A percentile compares a stretch with the other conserved stretches of the same genome.
These are phyloP conservation scores for Allacma fusca DNA, from an alignment of 2,888 invertebrate species.

Conservation along the genomic window DNA sequence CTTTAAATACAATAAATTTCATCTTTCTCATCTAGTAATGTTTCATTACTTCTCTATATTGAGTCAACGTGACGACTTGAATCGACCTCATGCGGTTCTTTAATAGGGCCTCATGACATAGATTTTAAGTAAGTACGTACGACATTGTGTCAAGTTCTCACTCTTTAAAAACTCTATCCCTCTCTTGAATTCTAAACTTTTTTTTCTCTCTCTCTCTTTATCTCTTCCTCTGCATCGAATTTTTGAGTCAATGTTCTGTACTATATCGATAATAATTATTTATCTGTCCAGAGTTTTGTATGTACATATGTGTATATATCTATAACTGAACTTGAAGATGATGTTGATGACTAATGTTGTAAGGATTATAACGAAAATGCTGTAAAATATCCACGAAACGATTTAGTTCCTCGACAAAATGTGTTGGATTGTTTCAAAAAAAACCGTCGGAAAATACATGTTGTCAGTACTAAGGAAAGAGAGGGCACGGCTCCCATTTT, in stretches of 20 bases:
- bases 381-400: not conserved
- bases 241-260: constrained; percentile 17
- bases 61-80: too few species aligned
- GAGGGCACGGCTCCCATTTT: constrained; percentile 35
- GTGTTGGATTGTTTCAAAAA: too few species aligned
- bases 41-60: too few species aligned
- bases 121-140: too few species aligned
- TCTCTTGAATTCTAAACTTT: not conserved
- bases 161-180: not conserved
- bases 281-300: constrained; percentile 28
- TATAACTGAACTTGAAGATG: constrained; percentile 18
- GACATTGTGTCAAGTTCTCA: too few species aligned
- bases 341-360: constrained; percentile 28
- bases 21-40: too few species aligned
- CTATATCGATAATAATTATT: constrained; percentile 25
- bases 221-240: not conserved
- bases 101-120: not conserved
- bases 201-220: not conserved
- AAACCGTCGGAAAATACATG: not conserved
- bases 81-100: too few species aligned
- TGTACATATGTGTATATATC: constrained; percentile 24
- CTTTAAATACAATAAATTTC: too few species aligned
- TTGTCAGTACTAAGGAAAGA: constrained; percentile 25
- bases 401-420: too few species aligned
- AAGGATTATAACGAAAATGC: not conserved